Evolutionary conservation across 2,797 vertebrate species (phyloP).

Genomic region (Nothura maculosa): DNA sequence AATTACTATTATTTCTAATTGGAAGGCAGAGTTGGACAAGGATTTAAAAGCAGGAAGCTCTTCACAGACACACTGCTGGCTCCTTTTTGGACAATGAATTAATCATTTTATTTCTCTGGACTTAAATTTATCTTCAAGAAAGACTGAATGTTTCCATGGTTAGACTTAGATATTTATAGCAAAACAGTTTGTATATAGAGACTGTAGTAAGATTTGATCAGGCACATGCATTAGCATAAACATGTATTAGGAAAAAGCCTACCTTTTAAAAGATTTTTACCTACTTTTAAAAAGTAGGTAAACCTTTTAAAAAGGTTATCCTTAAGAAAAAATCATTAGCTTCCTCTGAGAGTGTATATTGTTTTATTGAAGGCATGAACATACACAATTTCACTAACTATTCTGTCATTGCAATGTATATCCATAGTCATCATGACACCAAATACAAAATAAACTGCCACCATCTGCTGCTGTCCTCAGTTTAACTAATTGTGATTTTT

Average conservation of each 20-base stretch:
- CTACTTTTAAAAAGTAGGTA: no score
- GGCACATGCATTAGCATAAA: neutral
- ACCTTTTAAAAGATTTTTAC: no score
- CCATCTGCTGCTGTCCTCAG: conserved; percentile 35
- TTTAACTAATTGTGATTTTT: conserved; percentile 10
- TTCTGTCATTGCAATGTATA: conserved; percentile 15
- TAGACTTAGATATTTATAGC: neutral
- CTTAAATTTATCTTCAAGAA: neutral
- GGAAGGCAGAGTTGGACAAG: neutral
- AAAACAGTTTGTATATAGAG: neutral
- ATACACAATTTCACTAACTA: conserved; percentile 45
- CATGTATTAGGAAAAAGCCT: neutral
- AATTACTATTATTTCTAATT: neutral
- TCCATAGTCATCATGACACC: conserved; percentile 65
- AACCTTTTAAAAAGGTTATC: neutral
- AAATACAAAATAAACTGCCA: conserved; percentile 63
- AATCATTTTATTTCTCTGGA: neutral
- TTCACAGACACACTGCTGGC: neutral
- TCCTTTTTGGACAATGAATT: neutral
- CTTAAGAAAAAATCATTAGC: neutral
- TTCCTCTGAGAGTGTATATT: neutral
- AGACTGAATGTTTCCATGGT: neutral
- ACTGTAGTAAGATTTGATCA: neutral
- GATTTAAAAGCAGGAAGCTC: neutral
- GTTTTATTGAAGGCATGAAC: conserved; percentile 63